Conservation (phyloP, 2,797 vertebrate genomes). For the Falco berigora region DNA sequence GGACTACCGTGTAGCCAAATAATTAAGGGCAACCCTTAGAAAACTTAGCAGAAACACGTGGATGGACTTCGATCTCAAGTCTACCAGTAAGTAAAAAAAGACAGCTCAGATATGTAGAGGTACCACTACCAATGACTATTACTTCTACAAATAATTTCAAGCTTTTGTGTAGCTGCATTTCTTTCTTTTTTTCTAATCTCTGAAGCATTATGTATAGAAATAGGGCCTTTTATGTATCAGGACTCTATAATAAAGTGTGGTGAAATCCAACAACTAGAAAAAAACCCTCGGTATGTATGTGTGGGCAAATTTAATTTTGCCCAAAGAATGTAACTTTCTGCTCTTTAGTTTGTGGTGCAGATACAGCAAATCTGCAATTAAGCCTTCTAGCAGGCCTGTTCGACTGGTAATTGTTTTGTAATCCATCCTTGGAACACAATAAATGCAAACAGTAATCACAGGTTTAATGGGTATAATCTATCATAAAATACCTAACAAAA, state of each 20-base stretch:
- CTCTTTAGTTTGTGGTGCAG: conserved; percentile 15
- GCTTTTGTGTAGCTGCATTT: background rate
- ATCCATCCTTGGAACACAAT: conserved; percentile 23
- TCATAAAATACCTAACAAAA: conserved; percentile 32
- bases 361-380: conserved; percentile 28
- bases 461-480: conserved; percentile 46
- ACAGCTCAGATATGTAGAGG: background rate
- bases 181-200: background rate
- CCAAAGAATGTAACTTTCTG: background rate
- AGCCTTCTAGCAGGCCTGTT: background rate
- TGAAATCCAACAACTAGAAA: background rate
- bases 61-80: background rate
- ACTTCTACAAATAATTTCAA: background rate
- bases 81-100: background rate
- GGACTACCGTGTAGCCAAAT: background rate
- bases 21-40: background rate
- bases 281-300: background rate
- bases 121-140: background rate
- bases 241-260: background rate
- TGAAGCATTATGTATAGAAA: background rate
- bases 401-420: conserved; percentile 42
- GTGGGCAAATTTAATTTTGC: conserved; percentile 18
- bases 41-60: background rate
- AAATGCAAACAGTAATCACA: conserved; percentile 49
- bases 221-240: background rate